These are phyloP conservation scores for Drosophila arawakana DNA, from an alignment of 1,140 invertebrate species.

Conservation along the genomic window DNA sequence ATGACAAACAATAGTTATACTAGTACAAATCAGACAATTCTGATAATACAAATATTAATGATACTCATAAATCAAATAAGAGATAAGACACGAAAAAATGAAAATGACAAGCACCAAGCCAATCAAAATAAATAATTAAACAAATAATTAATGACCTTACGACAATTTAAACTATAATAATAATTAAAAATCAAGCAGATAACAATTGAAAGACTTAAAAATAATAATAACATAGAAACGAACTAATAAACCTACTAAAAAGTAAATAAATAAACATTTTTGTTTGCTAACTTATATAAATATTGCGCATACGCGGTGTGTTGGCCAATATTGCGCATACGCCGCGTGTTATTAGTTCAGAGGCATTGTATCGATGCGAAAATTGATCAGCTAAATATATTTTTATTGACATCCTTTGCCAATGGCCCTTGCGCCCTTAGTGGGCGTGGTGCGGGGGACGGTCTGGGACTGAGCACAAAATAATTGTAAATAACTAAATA, in stretches of 20 bases:
- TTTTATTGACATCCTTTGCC: neutral
- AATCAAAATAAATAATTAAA: neutral
- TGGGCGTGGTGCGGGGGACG: neutral
- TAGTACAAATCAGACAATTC: neutral
- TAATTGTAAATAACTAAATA: slow-evolving; percentile 61
- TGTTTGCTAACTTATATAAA: neutral
- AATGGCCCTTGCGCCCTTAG: too few species aligned
- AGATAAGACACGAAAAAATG: neutral
- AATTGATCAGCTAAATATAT: slow-evolving; percentile 12
- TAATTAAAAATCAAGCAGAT: neutral
- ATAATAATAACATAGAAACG: neutral
- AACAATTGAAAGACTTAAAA: neutral
- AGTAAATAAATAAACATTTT: neutral
- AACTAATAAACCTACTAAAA: neutral
- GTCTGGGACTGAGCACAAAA: neutral
- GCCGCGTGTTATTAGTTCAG: slow-evolving; percentile 6
- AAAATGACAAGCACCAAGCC: neutral
- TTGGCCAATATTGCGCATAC: slow-evolving; percentile 40
- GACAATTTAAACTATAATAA: neutral
- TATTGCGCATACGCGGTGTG: slow-evolving; percentile 6
- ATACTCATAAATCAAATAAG: too few species aligned
- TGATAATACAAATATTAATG: neutral
- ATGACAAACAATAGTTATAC: too few species aligned
- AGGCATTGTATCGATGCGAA: slow-evolving; percentile 14
- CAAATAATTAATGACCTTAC: neutral